phyloP scores from a whole-genome alignment of 2,888 invertebrate species.

The Agrilus biguttatus region DNA sequence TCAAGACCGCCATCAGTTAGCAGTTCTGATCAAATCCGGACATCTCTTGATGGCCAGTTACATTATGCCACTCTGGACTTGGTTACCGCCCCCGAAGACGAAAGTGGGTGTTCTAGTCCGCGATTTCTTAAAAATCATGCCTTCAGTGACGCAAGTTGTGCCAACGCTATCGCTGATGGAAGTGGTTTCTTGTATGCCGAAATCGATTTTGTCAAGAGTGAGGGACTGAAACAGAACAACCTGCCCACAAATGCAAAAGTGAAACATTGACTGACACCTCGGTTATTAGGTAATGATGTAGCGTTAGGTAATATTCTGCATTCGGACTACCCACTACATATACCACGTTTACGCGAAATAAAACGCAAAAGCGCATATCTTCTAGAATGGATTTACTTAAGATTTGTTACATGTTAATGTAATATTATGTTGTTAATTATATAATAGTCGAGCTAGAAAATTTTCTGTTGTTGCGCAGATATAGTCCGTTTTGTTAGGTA shows the following conservation, averaged over 20 bases:
- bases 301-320: too few relatives aligned
- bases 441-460: background rate
- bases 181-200: conserved; percentile 56
- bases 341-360: too few relatives aligned
- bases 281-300: too few relatives aligned
- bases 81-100: conserved; percentile 29
- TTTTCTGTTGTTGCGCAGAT: too few relatives aligned
- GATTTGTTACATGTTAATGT: background rate
- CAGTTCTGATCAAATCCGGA: conserved; percentile 17
- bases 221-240: conserved; percentile 26
- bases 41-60: conserved; percentile 34
- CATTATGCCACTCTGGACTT: conserved; percentile 55
- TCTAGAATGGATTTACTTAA: too few relatives aligned
- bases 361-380: too few relatives aligned
- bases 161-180: conserved; percentile 11
- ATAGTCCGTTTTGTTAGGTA: too few relatives aligned
- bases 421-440: background rate
- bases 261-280: conserved; percentile 15
- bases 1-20: conserved; percentile 28
- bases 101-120: conserved; percentile 20
- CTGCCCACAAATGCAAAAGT: conserved; percentile 18
- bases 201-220: conserved; percentile 63
- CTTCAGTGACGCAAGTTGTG: conserved; percentile 8
- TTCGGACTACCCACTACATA: too few relatives aligned
- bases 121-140: conserved; percentile 14